Conservation (phyloP, 2,888 invertebrate species). For the Polietes domitor region DNA sequence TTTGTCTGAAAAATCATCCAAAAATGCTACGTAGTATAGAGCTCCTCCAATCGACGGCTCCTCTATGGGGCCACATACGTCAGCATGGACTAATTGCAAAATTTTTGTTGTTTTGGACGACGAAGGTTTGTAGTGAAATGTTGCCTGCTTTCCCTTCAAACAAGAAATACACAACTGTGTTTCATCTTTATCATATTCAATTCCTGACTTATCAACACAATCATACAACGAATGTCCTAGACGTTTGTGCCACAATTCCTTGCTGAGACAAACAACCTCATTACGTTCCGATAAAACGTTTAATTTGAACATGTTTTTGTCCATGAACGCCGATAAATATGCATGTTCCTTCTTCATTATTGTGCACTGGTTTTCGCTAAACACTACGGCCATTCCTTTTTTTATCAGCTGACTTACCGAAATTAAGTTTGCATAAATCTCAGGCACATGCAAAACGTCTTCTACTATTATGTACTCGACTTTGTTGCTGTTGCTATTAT, state of each 20-base stretch:
- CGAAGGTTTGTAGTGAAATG: neutral
- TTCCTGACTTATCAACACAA: neutral
- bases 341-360: neutral
- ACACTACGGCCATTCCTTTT: constrained; percentile 28
- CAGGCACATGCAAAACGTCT: constrained; percentile 37
- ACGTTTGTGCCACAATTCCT: constrained; percentile 10
- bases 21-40: neutral
- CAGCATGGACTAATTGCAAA: neutral
- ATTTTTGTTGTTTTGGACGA: neutral
- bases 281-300: neutral
- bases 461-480: constrained; percentile 18
- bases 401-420: neutral
- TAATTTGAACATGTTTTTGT: neutral
- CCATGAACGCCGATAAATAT: neutral
- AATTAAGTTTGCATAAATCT: constrained; percentile 40
- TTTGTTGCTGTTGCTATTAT: neutral
- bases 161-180: neutral
- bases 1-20: constrained; percentile 5
- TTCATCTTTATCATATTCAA: neutral
- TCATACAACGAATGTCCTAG: neutral
- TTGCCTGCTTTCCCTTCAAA: neutral
- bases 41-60: neutral
- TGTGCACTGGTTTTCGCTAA: neutral
- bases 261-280: neutral
- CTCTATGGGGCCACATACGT: constrained; percentile 29